A percentile compares a stretch with the other conserved stretches of the same genome.
These are phyloP conservation scores for Araneus ventricosus DNA, from an alignment of 1,140 invertebrate species.

Conservation along the genomic window DNA sequence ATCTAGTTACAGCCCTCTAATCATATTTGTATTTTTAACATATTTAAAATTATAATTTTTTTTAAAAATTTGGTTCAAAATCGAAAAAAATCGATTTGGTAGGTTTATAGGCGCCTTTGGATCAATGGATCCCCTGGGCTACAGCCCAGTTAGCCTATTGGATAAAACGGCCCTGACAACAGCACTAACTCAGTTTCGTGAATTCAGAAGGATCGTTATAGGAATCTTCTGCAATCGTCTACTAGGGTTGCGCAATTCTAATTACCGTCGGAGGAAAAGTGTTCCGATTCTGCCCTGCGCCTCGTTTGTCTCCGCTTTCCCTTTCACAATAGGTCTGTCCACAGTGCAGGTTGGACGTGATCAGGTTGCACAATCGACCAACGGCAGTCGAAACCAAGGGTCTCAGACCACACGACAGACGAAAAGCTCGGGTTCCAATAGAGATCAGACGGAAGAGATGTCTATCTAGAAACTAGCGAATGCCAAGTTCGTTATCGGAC, in stretches of 20 bases:
- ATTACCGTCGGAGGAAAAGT: neutral
- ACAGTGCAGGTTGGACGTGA: neutral
- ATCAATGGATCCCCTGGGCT: too few relatives aligned
- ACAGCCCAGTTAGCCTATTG: too few relatives aligned
- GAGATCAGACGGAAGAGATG: neutral
- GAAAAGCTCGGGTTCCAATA: neutral
- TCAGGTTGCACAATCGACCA: neutral
- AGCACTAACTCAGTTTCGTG: too few relatives aligned
- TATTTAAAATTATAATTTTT: too few relatives aligned
- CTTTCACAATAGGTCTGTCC: neutral
- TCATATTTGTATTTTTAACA: too few relatives aligned
- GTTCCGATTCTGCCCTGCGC: neutral
- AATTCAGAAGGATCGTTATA: too few relatives aligned
- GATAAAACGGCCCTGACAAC: too few relatives aligned
- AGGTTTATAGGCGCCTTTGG: too few relatives aligned
- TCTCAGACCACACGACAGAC: neutral
- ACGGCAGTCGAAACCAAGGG: neutral
- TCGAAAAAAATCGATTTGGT: too few relatives aligned
- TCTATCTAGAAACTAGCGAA: neutral
- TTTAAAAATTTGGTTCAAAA: too few relatives aligned
- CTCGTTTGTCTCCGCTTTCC: neutral
- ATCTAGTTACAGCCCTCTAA: too few relatives aligned
- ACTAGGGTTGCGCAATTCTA: neutral
- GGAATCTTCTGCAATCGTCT: too few relatives aligned
- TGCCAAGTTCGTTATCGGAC: neutral